These are phyloP conservation scores for Drosophila cognata DNA, from an alignment of 2,888 invertebrate species.

Conservation along the genomic window DNA sequence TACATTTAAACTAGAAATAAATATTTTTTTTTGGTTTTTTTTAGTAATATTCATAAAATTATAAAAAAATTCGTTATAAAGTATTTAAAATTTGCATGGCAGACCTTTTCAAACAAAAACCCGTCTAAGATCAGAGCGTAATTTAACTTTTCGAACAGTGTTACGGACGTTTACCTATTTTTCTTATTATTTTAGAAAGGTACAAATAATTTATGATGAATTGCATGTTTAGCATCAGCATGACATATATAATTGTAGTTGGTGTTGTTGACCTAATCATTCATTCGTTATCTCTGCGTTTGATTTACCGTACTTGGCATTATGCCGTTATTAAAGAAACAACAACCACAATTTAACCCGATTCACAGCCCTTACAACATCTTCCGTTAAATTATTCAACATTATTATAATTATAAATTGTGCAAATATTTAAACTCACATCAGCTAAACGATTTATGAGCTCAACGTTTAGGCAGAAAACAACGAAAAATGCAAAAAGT, in stretches of 20 bases:
- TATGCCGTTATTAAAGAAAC: conserved; percentile 30
- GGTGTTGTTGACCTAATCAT: conserved; percentile 33
- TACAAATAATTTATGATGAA: conserved; percentile 16
- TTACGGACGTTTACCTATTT: not conserved
- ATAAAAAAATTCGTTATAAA: not conserved
- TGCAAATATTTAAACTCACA: conserved; percentile 48
- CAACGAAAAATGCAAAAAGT: conserved; percentile 12
- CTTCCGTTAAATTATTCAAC: conserved; percentile 41
- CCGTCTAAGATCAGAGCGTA: conserved; percentile 5
- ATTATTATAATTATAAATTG: conserved; percentile 51
- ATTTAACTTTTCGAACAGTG: conserved; percentile 6
- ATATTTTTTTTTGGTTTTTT: conserved; percentile 1
- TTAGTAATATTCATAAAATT: not conserved
- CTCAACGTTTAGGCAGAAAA: conserved; percentile 3
- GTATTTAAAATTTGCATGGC: not conserved
- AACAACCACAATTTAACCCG: conserved; percentile 30
- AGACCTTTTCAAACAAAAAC: conserved; percentile 1
- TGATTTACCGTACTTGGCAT: conserved; percentile 44
- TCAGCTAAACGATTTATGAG: conserved; percentile 36
- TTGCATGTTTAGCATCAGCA: conserved; percentile 21
- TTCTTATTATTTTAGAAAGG: conserved; percentile 37
- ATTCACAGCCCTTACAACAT: conserved; percentile 60
- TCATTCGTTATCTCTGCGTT: conserved; percentile 39
- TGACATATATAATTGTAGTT: conserved; percentile 14
- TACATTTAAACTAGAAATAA: not conserved